Conservation (phyloP, 2,888 invertebrate species). For the Pyrrhosoma nymphula region DNA sequence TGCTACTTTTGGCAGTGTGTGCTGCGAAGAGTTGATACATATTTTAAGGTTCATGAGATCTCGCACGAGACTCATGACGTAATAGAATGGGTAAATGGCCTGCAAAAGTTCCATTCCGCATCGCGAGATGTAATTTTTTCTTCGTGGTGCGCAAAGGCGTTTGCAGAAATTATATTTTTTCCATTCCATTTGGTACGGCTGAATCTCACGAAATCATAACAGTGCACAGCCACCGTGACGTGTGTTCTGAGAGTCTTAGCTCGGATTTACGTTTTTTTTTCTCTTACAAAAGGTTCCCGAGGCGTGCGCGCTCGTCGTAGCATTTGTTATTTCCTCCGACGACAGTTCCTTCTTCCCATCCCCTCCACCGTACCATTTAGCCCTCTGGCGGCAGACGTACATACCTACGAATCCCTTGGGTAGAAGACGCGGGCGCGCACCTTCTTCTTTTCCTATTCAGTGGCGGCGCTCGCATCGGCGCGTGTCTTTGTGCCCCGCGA, state of each 20-base stretch:
- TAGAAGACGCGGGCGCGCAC: not conserved
- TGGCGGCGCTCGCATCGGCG: too few relatives aligned
- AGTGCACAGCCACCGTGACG: not conserved
- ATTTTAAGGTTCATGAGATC: not conserved
- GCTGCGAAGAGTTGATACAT: not conserved
- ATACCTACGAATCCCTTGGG: not conserved
- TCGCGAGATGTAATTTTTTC: not conserved
- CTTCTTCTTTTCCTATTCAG: not conserved
- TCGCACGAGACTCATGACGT: not conserved
- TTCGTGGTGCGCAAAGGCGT: not conserved
- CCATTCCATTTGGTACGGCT: not conserved
- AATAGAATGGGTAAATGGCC: not conserved
- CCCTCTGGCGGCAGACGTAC: not conserved
- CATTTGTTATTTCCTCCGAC: conserved; percentile 23
- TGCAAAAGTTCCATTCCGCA: not conserved
- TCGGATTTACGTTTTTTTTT: not conserved
- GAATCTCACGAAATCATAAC: conserved; percentile 22
- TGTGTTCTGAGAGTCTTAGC: conserved; percentile 19
- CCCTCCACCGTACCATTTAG: not conserved
- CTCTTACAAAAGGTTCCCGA: not conserved
- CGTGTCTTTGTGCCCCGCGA: not conserved
- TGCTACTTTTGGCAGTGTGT: not conserved
- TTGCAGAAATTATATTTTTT: not conserved
- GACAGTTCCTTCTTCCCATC: not conserved
- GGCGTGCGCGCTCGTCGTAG: not conserved